A percentile compares a stretch with the other conserved stretches of the same genome.
phyloP scores from a whole-genome alignment of 2,113 vertebrate genomes.

The Cyphomyrus plagiostoma region DNA sequence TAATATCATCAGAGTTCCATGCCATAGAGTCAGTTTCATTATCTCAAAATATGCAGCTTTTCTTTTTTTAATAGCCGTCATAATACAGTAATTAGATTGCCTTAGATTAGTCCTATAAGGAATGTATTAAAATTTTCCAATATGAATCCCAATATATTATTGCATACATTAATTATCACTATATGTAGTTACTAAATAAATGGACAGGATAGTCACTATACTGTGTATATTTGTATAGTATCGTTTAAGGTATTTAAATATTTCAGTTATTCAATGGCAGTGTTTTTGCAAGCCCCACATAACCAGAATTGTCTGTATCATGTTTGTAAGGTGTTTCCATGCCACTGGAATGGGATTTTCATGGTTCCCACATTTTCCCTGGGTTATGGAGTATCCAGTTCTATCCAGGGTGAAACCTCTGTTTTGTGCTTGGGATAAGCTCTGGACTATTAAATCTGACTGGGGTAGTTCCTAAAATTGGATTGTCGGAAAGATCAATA shows the following conservation, averaged over 20 bases:
- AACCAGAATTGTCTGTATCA: neutral
- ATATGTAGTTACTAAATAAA: neutral
- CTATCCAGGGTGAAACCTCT: neutral
- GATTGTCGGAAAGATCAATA: neutral
- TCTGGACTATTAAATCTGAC: neutral
- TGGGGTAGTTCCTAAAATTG: neutral
- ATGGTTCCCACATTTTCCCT: neutral
- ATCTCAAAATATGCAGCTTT: neutral
- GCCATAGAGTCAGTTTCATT: neutral
- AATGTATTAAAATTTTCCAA: neutral
- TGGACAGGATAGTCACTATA: neutral
- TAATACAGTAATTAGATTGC: neutral
- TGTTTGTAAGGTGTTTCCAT: neutral
- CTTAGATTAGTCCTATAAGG: neutral
- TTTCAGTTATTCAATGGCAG: neutral
- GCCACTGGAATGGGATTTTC: neutral
- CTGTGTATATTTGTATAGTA: neutral
- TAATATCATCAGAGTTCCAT: neutral
- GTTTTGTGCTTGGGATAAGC: neutral
- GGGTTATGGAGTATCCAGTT: neutral
- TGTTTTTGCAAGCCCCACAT: neutral
- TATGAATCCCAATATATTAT: neutral
- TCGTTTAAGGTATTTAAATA: neutral
- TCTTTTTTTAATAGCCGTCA: neutral
- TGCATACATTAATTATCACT: neutral